Evolutionary conservation across 2,113 vertebrate genomes (phyloP).

Genomic region (Ptyas mucosa): DNA sequence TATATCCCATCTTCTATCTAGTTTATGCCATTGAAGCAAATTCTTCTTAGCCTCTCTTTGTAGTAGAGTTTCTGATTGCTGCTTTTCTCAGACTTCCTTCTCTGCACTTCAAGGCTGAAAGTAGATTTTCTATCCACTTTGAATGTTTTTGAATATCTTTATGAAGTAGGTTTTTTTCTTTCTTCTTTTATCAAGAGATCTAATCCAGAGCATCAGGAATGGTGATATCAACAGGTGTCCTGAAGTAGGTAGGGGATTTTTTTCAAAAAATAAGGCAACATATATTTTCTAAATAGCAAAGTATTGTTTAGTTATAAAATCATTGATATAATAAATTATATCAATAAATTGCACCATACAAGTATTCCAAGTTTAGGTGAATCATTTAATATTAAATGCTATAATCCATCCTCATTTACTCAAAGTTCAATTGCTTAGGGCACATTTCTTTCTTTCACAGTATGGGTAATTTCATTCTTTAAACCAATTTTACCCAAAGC

Average conservation of each 20-base stretch:
- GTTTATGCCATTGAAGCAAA: background rate
- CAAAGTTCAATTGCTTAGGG: background rate
- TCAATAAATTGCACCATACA: background rate
- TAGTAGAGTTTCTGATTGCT: background rate
- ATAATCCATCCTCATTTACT: background rate
- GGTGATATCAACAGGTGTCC: slow-evolving; percentile 69
- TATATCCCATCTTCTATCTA: background rate
- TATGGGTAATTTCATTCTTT: background rate
- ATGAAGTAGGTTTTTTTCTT: background rate
- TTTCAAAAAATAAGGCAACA: background rate
- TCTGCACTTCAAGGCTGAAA: background rate
- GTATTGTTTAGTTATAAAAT: background rate
- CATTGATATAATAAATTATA: background rate
- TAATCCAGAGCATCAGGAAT: slow-evolving; percentile 70
- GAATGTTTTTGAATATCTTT: background rate
- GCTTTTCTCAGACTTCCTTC: background rate
- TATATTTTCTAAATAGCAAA: background rate
- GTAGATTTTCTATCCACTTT: background rate
- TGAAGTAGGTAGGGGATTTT: slow-evolving; percentile 51
- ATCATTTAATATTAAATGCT: background rate
- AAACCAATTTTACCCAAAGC: background rate
- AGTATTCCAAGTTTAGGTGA: background rate
- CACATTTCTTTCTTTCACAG: background rate
- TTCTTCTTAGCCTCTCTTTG: background rate
- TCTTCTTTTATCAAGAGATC: slow-evolving; percentile 48